Evolutionary conservation across 2,888 invertebrate genomes (phyloP).

Genomic region (Drepanosiphum platanoidis): DNA sequence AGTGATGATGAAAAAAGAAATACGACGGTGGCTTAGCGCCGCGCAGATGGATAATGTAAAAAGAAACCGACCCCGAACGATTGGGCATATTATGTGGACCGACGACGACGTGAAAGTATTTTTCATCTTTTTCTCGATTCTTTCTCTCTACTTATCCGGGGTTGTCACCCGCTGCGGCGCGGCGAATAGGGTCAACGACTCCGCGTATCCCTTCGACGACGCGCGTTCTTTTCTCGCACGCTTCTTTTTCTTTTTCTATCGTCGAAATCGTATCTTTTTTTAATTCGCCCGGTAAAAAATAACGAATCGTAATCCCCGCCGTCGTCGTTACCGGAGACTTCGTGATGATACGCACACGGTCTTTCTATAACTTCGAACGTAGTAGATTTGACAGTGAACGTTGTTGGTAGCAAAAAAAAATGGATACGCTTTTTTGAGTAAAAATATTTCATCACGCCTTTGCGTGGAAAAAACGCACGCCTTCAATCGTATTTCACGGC

Average conservation of each 20-base stretch:
- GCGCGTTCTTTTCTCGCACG: too few relatives aligned
- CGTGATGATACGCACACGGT: too few relatives aligned
- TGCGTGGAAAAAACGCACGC: too few relatives aligned
- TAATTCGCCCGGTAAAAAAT: constrained; percentile 2
- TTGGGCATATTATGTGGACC: not conserved
- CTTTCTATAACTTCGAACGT: not conserved
- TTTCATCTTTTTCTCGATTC: constrained; percentile 25
- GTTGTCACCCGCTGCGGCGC: too few relatives aligned
- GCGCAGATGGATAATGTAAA: constrained; percentile 38
- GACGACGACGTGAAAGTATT: constrained; percentile 8
- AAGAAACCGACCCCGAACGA: constrained; percentile 23
- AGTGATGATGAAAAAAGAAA: constrained; percentile 45
- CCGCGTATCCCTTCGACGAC: too few relatives aligned
- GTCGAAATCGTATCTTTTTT: constrained; percentile 43
- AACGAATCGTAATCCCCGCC: constrained; percentile 16
- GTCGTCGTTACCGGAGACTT: not conserved
- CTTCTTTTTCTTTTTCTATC: not conserved
- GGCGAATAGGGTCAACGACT: not conserved
- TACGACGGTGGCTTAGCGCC: constrained; percentile 40
- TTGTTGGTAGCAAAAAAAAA: not conserved
- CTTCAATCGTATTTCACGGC: not conserved
- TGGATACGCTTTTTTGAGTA: not conserved
- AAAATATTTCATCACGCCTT: too few relatives aligned
- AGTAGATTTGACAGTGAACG: not conserved
- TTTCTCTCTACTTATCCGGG: not conserved